Base-by-base conservation (phyloP, 2,113 vertebrate genomes). In the Anarrhichthys ocellatus region DNA sequence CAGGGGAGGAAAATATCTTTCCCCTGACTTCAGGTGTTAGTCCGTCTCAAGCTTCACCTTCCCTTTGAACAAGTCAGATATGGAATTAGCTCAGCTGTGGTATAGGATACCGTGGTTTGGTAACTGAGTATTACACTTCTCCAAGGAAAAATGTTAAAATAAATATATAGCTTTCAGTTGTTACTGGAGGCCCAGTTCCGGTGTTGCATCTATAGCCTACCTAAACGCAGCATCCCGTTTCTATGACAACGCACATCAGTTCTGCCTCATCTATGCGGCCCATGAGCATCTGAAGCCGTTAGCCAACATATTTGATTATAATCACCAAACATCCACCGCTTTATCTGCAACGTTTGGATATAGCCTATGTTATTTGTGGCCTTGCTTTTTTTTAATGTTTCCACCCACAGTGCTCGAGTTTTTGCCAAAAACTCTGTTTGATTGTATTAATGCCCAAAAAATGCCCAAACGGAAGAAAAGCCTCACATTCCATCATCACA, bases 161-260 rank as follows among this genome's bases (percentile, higher is more conserved):
- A 58, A 87, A 82, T 65, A 58, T 24, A 61, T 20, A 59, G 56
- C 7, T 38, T 6, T 58, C 20, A 20, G 34, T 61, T 64, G 46
- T 40, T 42, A 15, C 22, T 67, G 20, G 64, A 77, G 86, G 63
- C 82, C 63, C 11, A 10, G 36, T 34, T 77, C 50, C 66, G 69
- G 58, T 64, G 58, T 81, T 75, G 69, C 75, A 81, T 72, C 70
- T 44, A 15, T 15, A 52, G 50, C 24, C 24, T 15, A 24, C 73
- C 74, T 32, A 18, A 74, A 73, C 76, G 81, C 85, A 90, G 92
- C 90, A 93, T 95, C 93, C 79, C 91, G 94, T 96, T 92, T 88
- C 94, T 92, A 96, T 96, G 93, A 90, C 94, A 94, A 96, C 94
- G 38, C 11, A 66, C 91, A 92, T 92, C 89, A 87, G 67, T 90